phyloP scores from a whole-genome alignment of 1,140 invertebrate genomes.

The Eumaeus atala region DNA sequence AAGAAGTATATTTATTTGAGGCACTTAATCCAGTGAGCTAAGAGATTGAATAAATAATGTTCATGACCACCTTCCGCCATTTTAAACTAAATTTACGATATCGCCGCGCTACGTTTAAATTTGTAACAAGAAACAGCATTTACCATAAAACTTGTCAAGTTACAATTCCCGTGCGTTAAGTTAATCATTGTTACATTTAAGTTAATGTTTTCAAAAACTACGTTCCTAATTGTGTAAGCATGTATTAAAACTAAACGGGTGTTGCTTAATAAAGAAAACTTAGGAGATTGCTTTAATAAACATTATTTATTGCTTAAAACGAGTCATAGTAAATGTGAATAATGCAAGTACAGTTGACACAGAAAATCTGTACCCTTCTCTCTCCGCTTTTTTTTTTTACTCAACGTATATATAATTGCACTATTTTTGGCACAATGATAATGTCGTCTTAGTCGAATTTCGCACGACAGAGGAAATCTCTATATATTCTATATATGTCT shows the following conservation, averaged over 20 bases:
- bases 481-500: too few species aligned
- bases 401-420: too few species aligned
- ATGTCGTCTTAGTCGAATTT: too few species aligned
- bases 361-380: too few species aligned
- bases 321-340: conserved; percentile 4
- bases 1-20: neutral
- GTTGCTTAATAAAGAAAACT: conserved; percentile 1
- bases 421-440: too few species aligned
- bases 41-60: conserved; percentile 1
- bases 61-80: neutral
- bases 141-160: neutral
- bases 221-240: neutral
- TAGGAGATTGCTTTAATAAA: conserved; percentile 7
- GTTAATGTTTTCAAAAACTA: neutral
- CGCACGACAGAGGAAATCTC: too few species aligned
- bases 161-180: neutral
- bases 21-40: neutral
- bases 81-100: conserved; percentile 2
- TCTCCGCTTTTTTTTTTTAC: too few species aligned
- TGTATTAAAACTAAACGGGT: neutral
- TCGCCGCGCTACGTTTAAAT: neutral
- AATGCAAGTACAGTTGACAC: neutral
- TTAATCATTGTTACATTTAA: neutral
- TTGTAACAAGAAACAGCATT: neutral
- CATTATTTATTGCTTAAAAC: conserved; percentile 2